Evolutionary conservation across 1,140 invertebrate species (phyloP).

Genomic region (Drosophila pachea): DNA sequence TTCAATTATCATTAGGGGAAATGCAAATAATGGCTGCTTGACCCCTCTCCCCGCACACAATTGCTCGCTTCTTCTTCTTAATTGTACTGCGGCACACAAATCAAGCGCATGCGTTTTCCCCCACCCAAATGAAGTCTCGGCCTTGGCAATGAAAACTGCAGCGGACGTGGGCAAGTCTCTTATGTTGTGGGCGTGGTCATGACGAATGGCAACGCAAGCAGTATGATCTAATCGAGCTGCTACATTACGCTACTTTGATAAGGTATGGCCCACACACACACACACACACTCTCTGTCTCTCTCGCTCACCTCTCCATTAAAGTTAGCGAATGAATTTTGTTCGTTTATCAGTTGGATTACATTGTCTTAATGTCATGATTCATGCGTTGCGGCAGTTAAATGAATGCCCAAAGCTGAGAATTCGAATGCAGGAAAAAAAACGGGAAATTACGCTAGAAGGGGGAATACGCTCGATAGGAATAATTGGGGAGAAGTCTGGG

Average conservation of each 20-base stretch:
- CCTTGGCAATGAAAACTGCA: slow-evolving; percentile 38
- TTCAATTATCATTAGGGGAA: slow-evolving; percentile 5
- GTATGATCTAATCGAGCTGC: slow-evolving; percentile 56
- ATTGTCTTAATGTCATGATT: slow-evolving; percentile 21
- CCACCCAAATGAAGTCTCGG: slow-evolving; percentile 22
- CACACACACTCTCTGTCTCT: not conserved
- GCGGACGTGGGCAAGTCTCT: not conserved
- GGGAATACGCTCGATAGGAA: too few relatives aligned
- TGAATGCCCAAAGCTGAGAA: slow-evolving; percentile 11
- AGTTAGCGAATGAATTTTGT: not conserved
- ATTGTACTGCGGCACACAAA: slow-evolving; percentile 35
- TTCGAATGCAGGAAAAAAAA: slow-evolving; percentile 7
- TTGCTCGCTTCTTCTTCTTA: not conserved
- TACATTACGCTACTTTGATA: too few relatives aligned
- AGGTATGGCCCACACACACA: not conserved
- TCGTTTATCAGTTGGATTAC: slow-evolving; percentile 31
- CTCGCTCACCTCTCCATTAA: slow-evolving; percentile 2
- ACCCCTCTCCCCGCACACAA: not conserved
- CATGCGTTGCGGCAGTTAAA: slow-evolving; percentile 13
- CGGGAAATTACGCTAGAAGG: not conserved
- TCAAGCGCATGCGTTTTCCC: slow-evolving; percentile 41
- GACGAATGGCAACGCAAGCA: slow-evolving; percentile 26
- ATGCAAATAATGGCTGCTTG: slow-evolving; percentile 25
- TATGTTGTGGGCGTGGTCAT: slow-evolving; percentile 13
- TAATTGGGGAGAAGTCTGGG: too few relatives aligned